Conservation (phyloP, 1,140 invertebrate species). For the Pectinophora gossypiella region DNA sequence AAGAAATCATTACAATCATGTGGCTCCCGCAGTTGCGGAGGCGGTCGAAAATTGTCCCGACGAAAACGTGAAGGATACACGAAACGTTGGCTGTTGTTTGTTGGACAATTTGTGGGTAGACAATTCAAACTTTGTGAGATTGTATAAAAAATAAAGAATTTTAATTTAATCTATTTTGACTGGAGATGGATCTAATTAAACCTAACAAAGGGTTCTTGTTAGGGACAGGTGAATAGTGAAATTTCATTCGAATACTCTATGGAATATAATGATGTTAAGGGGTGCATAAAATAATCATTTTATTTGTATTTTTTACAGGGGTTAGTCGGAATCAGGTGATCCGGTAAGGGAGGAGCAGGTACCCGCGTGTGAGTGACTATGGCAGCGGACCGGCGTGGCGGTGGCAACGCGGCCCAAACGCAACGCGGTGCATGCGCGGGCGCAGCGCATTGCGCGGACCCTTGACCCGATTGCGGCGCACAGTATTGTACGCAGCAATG, state of each 20-base stretch:
- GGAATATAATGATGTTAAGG: slow-evolving; percentile 34
- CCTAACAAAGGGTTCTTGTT: slow-evolving; percentile 34
- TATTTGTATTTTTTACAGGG: slow-evolving; percentile 20
- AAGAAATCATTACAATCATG: slow-evolving; percentile 48
- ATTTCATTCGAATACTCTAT: slow-evolving; percentile 31
- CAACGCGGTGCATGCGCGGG: slow-evolving; percentile 29
- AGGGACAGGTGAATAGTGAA: slow-evolving; percentile 56
- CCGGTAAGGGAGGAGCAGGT: slow-evolving; percentile 52
- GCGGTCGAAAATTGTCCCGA: slow-evolving; percentile 55
- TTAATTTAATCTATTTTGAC: too few relatives aligned
- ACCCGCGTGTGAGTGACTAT: slow-evolving; percentile 30
- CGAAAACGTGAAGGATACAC: slow-evolving; percentile 40
- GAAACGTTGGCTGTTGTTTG: slow-evolving; percentile 32
- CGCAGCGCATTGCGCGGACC: slow-evolving; percentile 41
- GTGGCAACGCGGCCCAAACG: slow-evolving; percentile 28
- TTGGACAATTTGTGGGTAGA: slow-evolving; percentile 32
- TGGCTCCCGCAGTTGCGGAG: slow-evolving; percentile 39
- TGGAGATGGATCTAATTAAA: slow-evolving; percentile 31
- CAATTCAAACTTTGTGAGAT: too few relatives aligned
- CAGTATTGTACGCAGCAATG: slow-evolving; percentile 70
- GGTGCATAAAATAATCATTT: slow-evolving; percentile 50
- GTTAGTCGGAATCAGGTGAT: slow-evolving; percentile 48
- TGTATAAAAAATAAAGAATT: too few relatives aligned
- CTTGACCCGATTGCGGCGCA: slow-evolving; percentile 64
- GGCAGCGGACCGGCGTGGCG: too few relatives aligned